A percentile compares a stretch with the other conserved stretches of the same genome.
These are phyloP conservation scores for Aporophyla lueneburgensis DNA, from an alignment of 2,888 invertebrate species.

Conservation along the genomic window DNA sequence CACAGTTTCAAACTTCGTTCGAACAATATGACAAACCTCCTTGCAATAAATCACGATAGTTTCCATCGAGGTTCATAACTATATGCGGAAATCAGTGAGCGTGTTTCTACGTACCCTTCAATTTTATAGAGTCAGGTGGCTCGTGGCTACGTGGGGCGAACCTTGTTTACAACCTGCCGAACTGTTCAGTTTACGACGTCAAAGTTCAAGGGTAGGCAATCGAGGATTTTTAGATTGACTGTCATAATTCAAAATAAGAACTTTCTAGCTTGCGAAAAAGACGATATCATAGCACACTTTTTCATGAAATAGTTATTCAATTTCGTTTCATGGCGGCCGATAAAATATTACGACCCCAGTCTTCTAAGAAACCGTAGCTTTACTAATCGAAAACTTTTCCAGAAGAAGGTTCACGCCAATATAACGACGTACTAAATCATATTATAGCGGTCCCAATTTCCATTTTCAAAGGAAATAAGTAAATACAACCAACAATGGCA, in stretches of 20 bases:
- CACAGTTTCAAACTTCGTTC: constrained; percentile 18
- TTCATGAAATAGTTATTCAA: too few relatives aligned
- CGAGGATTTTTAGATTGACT: constrained; percentile 21
- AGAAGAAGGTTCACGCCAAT: constrained; percentile 8
- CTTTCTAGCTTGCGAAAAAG: not conserved
- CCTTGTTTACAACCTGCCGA: constrained; percentile 66
- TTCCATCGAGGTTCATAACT: constrained; percentile 45
- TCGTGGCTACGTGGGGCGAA: constrained; percentile 48
- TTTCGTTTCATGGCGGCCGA: too few relatives aligned
- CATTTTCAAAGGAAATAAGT: constrained; percentile 33
- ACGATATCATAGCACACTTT: too few relatives aligned
- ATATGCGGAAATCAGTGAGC: constrained; percentile 61
- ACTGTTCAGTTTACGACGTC: constrained; percentile 53
- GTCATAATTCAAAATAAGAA: constrained; percentile 25
- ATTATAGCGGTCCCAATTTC: constrained; percentile 25
- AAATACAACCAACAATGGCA: constrained; percentile 37
- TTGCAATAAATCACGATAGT: constrained; percentile 49
- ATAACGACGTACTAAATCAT: constrained; percentile 17
- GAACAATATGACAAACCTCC: constrained; percentile 27
- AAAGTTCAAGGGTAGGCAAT: constrained; percentile 60
- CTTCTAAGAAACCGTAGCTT: too few relatives aligned
- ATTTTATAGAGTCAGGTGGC: constrained; percentile 58
- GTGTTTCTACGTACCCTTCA: constrained; percentile 56
- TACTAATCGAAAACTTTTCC: not conserved
- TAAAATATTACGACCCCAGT: too few relatives aligned